Conservation (phyloP, 1,140 invertebrate genomes). For the Coptotermes formosanus region DNA sequence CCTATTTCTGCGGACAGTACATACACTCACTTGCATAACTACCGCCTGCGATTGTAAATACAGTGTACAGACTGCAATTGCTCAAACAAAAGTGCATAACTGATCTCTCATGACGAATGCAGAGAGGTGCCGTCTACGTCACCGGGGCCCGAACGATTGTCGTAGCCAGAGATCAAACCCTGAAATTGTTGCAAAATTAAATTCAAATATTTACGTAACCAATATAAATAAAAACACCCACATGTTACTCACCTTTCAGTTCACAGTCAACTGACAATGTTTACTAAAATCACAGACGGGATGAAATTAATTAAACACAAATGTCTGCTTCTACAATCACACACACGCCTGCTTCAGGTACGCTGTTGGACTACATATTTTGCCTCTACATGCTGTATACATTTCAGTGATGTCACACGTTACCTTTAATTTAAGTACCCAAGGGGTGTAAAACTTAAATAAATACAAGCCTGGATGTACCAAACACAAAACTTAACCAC, state of each 20-base stretch:
- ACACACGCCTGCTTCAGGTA: background rate
- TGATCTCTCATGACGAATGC: too few relatives aligned
- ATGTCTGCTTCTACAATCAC: background rate
- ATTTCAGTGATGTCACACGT: too few relatives aligned
- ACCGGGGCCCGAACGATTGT: background rate
- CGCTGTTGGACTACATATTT: background rate
- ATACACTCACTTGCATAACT: too few relatives aligned
- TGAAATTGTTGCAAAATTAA: background rate
- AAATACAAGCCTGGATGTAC: too few relatives aligned
- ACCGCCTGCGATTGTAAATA: too few relatives aligned
- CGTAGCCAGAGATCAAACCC: background rate
- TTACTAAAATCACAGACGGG: background rate
- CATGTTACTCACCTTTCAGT: background rate
- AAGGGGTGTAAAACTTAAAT: too few relatives aligned
- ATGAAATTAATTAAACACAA: background rate
- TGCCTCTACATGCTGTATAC: background rate
- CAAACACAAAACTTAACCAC: too few relatives aligned
- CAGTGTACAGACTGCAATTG: too few relatives aligned
- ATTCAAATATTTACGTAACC: conserved; percentile 18
- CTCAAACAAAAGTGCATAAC: too few relatives aligned
- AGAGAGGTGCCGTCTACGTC: too few relatives aligned
- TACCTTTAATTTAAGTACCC: too few relatives aligned
- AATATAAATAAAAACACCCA: background rate
- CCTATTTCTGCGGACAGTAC: too few relatives aligned
- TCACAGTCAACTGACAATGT: background rate